A percentile compares a stretch with the other conserved stretches of the same genome.
phyloP scores from a whole-genome alignment of 2,888 invertebrate genomes.

The Scaptomyza caliginosa region DNA sequence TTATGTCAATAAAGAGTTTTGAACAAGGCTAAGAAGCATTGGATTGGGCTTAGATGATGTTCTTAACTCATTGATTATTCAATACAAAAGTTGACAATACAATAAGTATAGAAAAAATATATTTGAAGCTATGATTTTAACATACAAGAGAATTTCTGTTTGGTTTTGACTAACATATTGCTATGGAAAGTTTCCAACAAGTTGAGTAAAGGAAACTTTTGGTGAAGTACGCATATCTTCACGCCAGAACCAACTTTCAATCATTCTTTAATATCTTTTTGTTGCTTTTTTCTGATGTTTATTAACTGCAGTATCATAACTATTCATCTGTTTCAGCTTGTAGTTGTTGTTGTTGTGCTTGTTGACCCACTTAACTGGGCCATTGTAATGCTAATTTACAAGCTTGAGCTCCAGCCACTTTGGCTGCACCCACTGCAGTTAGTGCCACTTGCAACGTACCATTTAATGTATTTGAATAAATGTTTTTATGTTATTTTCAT shows the following conservation, averaged over 20 bases:
- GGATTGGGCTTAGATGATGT: too few relatives aligned
- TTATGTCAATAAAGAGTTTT: too few relatives aligned
- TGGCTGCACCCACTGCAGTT: conserved; percentile 56
- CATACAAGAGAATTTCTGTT: too few relatives aligned
- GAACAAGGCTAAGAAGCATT: too few relatives aligned
- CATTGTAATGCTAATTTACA: conserved; percentile 74
- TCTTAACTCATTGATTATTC: too few relatives aligned
- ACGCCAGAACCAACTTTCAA: too few relatives aligned
- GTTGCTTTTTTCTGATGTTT: neutral
- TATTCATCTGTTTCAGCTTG: neutral
- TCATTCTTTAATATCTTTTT: conserved; percentile 1
- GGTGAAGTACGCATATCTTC: neutral
- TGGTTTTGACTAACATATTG: neutral
- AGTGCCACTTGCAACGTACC: conserved; percentile 32
- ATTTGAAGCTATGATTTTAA: too few relatives aligned
- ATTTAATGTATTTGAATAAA: conserved; percentile 12
- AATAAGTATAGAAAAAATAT: too few relatives aligned
- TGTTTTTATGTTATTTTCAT: conserved; percentile 26
- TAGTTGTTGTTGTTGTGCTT: conserved; percentile 13
- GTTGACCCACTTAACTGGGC: conserved; percentile 64
- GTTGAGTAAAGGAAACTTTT: neutral
- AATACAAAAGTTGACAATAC: too few relatives aligned
- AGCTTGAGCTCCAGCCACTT: conserved; percentile 55
- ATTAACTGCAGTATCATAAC: neutral
- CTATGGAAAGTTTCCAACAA: neutral